These are phyloP conservation scores for Coptodon bakossiorum DNA, from an alignment of 2,113 vertebrate species.

Conservation along the genomic window DNA sequence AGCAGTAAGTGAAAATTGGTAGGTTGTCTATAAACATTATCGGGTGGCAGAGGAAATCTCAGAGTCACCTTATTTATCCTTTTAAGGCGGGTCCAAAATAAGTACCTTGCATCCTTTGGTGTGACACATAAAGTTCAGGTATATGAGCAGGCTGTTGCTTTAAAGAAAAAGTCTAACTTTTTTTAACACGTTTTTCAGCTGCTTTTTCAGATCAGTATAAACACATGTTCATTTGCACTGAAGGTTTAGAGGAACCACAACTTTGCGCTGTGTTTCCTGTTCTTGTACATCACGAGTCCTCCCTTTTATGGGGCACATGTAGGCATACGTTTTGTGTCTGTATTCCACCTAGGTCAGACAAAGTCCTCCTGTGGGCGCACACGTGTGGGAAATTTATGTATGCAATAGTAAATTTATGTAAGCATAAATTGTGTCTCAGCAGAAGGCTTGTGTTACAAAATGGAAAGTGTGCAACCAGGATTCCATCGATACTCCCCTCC, in stretches of 20 bases:
- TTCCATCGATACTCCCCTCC: conserved; percentile 39
- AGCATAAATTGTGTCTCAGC: not conserved
- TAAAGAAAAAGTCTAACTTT: not conserved
- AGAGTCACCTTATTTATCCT: not conserved
- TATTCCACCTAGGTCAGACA: not conserved
- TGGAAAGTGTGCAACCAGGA: conserved; percentile 46
- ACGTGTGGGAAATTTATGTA: not conserved
- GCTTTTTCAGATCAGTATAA: not conserved
- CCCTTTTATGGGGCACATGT: not conserved
- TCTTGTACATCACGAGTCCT: not conserved
- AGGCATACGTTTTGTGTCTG: not conserved
- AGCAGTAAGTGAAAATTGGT: not conserved
- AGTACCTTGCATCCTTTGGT: not conserved
- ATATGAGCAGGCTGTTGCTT: not conserved
- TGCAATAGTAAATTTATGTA: not conserved
- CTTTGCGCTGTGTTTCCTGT: conserved; percentile 26
- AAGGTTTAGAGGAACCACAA: not conserved
- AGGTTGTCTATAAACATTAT: not conserved
- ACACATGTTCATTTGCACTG: not conserved
- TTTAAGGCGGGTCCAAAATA: not conserved
- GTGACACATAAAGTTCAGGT: not conserved
- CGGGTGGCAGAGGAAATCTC: not conserved
- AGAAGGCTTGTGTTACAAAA: not conserved
- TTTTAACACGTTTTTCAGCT: not conserved
- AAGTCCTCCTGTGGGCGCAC: not conserved